Evolutionary conservation across 2,797 vertebrate genomes (phyloP).

Genomic region (Triplophysa bombifrons): DNA sequence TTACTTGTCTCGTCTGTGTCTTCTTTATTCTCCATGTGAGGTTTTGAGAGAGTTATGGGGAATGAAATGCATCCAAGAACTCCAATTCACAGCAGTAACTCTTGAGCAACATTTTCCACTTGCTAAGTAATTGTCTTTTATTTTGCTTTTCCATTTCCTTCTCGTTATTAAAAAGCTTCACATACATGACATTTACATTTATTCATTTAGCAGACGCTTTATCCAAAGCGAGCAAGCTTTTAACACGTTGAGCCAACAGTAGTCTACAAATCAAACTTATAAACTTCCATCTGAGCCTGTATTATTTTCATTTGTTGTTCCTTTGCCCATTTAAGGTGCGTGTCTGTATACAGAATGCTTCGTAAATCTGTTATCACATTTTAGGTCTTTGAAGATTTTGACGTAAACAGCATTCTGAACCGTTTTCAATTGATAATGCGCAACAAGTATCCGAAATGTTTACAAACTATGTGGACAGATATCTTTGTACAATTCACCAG

Average conservation of each 20-base stretch:
- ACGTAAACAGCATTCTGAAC: neutral
- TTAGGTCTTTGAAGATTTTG: neutral
- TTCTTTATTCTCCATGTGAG: neutral
- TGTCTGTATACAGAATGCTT: neutral
- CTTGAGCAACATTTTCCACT: neutral
- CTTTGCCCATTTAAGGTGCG: neutral
- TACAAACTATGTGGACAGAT: conserved; percentile 10
- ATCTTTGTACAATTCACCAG: conserved; percentile 27
- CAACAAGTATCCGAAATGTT: conserved; percentile 8
- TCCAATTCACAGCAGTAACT: neutral
- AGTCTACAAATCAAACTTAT: too few species aligned
- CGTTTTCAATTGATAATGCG: neutral
- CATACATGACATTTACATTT: neutral
- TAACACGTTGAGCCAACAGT: too few species aligned
- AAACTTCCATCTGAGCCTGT: too few species aligned
- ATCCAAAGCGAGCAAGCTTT: too few species aligned
- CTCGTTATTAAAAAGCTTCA: neutral
- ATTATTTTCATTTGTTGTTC: neutral
- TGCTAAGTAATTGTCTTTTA: neutral
- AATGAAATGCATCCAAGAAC: neutral
- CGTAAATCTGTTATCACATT: neutral
- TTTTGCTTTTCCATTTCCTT: neutral
- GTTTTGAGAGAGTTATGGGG: neutral
- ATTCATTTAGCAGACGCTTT: too few species aligned
- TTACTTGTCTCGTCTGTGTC: neutral